These are phyloP conservation scores for Drosophila nebulosa DNA, from an alignment of 1,140 invertebrate genomes.

Conservation along the genomic window DNA sequence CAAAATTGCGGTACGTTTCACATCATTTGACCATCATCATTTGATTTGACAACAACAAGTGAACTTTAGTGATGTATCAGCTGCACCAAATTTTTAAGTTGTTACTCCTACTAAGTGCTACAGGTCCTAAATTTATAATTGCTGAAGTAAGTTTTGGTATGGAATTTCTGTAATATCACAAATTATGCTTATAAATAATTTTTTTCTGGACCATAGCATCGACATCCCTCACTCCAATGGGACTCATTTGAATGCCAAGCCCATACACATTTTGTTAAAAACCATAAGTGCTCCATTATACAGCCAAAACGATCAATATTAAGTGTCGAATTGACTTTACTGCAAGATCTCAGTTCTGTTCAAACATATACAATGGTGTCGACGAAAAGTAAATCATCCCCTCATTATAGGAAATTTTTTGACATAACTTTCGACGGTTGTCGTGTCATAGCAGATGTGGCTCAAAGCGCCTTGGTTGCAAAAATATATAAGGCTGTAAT, in stretches of 20 bases:
- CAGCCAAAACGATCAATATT: constrained; percentile 11
- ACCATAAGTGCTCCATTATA: constrained; percentile 16
- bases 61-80: background rate
- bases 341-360: constrained; percentile 16
- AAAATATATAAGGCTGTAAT: constrained; percentile 37
- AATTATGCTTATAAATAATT: no score
- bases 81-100: background rate
- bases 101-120: background rate
- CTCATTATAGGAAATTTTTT: constrained; percentile 27
- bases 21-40: background rate
- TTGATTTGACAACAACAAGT: background rate
- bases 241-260: constrained; percentile 26
- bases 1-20: background rate
- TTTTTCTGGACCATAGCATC: background rate
- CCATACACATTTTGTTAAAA: background rate
- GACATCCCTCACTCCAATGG: constrained; percentile 20
- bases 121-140: background rate
- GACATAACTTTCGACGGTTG: constrained; percentile 36
- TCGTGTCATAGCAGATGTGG: constrained; percentile 29
- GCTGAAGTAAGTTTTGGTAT: background rate
- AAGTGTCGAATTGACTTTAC: constrained; percentile 28
- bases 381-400: constrained; percentile 2
- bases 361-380: constrained; percentile 27
- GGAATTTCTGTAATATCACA: background rate
- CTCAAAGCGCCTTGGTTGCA: constrained; percentile 19